Base-by-base conservation (phyloP, 2,797 vertebrate species). In the Ctenosaura bakeri region DNA sequence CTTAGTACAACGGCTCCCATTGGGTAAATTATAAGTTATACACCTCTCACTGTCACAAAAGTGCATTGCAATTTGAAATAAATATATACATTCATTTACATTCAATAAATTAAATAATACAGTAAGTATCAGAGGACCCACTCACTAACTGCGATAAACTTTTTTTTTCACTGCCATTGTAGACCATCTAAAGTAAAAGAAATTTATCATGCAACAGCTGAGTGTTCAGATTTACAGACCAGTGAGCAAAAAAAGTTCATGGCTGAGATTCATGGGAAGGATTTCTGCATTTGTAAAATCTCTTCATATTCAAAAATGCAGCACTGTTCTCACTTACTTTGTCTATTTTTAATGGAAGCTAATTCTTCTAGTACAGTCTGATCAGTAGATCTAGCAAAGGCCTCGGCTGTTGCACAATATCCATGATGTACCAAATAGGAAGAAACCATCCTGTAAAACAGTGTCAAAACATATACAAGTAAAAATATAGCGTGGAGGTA, bases 401-500 rank as follows among this genome's bases (percentile, higher is more conserved):
- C 98, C 96, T 98, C 98, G 93, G 98, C 98, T 95, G 98, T 98
- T 93, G 97, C 97, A 97, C 98, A 98, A 96, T 98, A 98, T 93
- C 98, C 98, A 95, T 98, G 98, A 95, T 98, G 98, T 94, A 98
- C 98, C 95, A 98, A 97, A 77, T 98, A 98, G 95, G 98, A 98
- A 85, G 98, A 98, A 83, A 98, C 98, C 98, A 98, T 98, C 95
- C 98, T 98, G 96, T 96, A 96, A 96, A 96, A 91, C 94, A 56
- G 32, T 94, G 96, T 88, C 94, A 88, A 94, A 92, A 91, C 87
- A 95, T 83, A 94, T 91, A 89, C 85, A 93, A 91, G 83, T 91
- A 89, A 94, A 89, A 86, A 94, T 52, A 93, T n/a, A 87, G 32
- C 24, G 88, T 14, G 26, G 85, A 83, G 14, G 86, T 52, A 77